Evolutionary conservation across 1,140 invertebrate species (phyloP), one percentile per base, ranked within the genome.

Genomic region (Tetranychus cinnabarinus): DNA sequence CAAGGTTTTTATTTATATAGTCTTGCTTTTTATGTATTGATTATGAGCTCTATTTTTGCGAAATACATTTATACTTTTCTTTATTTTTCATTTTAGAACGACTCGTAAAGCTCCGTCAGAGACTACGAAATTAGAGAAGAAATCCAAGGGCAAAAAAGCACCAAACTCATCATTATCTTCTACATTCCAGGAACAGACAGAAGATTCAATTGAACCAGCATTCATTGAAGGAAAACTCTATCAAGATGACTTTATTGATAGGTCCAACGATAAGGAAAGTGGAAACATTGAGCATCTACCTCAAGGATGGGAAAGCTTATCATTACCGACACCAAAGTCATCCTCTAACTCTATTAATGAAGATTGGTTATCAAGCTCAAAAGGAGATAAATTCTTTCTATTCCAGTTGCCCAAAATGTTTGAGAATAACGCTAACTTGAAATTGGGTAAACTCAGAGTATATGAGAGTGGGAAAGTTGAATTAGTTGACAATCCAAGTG

Each of bases 191-290:
- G 50, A 52, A 23, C 50, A 52, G 3, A n/a, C n/a, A 52, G 50
- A 31, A 31, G n/a, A n/a, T 8, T n/a, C 31, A 1, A 33, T 31
- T 52, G 50, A 52, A 31, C n/a, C 50, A 52, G 39, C 39, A 23
- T 58, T 15, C 31, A 47, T 61, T 4, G 56, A 62, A 58, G n/a
- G 46, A 33, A 47, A 62, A 52, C 35, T 62, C 3, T 36, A 13
- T 56, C 54, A 65, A 34, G 65, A 67, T 61, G 68, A 69, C 42
- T 66, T 66, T 35, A 62, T 62, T n/a, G 62, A 67, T 35, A 35
- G 64, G 10, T 62, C 63, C 15, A 63, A 65, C 7, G 64, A 68
- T 52, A 64, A 55, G 23, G 50, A 61, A 23, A 23, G 23, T 13
- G 57, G 62, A 64, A 59, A 66, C 62, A 61, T 58, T 12, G 61